Conservation (phyloP, 1,140 invertebrate species). For the Pomacea maculata region DNA sequence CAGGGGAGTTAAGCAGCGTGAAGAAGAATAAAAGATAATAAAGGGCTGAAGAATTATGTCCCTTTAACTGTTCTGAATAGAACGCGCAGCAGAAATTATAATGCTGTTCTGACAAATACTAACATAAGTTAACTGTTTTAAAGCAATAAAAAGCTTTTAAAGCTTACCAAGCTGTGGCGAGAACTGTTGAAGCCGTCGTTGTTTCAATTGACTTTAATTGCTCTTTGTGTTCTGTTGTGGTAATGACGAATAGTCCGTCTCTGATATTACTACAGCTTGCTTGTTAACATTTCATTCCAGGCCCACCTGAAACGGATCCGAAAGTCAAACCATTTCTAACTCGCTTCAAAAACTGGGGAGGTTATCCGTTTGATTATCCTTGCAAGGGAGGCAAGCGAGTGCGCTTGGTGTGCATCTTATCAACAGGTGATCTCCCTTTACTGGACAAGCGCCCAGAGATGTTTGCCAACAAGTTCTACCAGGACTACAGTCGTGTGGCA, state of each 20-base stretch:
- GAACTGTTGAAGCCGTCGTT: too few relatives aligned
- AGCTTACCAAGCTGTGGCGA: too few relatives aligned
- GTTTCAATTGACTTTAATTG: too few relatives aligned
- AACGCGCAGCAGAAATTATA: too few relatives aligned
- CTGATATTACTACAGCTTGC: too few relatives aligned
- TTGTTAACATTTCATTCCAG: conserved; percentile 20
- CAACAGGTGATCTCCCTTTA: conserved; percentile 32
- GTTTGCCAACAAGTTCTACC: conserved; percentile 62
- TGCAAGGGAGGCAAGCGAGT: conserved; percentile 15
- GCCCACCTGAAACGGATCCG: conserved; percentile 31
- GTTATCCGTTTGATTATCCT: not conserved
- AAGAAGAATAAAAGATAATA: too few relatives aligned
- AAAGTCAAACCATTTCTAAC: conserved; percentile 25
- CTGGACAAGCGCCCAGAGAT: conserved; percentile 38
- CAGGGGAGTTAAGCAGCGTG: too few relatives aligned
- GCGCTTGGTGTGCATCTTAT: conserved; percentile 15
- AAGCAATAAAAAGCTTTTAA: too few relatives aligned
- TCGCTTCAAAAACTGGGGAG: conserved; percentile 31
- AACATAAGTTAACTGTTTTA: too few relatives aligned
- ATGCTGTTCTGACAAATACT: too few relatives aligned
- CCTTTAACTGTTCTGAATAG: too few relatives aligned
- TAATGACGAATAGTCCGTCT: not conserved
- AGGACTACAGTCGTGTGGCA: conserved; percentile 41
- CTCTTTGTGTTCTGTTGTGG: not conserved
- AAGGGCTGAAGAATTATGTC: too few relatives aligned